These are phyloP conservation scores for Tenthredo notha DNA, from an alignment of 2,888 invertebrate species.

Conservation along the genomic window DNA sequence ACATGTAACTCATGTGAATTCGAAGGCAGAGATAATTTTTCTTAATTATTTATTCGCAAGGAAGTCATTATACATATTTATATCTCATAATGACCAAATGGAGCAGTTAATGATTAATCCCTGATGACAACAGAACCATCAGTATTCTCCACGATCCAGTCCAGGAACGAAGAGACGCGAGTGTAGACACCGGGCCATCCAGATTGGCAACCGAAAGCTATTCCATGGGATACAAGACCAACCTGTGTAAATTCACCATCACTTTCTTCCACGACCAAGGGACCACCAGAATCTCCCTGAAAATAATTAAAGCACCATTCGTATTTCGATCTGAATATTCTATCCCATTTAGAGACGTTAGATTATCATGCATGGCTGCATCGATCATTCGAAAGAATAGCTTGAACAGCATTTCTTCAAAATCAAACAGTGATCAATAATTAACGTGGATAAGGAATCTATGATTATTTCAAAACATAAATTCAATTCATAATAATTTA, in stretches of 20 bases:
- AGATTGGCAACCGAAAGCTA: slow-evolving; percentile 64
- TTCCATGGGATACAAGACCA: slow-evolving; percentile 69
- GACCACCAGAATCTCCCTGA: slow-evolving; percentile 73
- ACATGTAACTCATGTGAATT: background rate
- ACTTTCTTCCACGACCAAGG: slow-evolving; percentile 62
- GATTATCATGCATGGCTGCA: background rate
- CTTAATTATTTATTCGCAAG: background rate
- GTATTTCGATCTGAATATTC: background rate
- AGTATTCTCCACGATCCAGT: slow-evolving; percentile 64
- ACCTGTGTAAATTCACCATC: slow-evolving; percentile 61
- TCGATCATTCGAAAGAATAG: background rate
- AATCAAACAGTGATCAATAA: background rate
- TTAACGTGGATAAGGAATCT: background rate
- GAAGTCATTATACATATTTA: background rate
- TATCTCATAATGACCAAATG: background rate
- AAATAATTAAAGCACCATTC: background rate
- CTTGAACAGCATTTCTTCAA: background rate
- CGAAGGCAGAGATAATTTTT: background rate
- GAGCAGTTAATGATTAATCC: background rate
- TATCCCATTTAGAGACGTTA: background rate
- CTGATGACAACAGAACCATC: slow-evolving; percentile 35
- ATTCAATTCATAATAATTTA: background rate
- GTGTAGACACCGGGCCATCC: slow-evolving; percentile 69
- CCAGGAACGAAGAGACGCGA: slow-evolving; percentile 63
- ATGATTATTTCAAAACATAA: background rate